Conservation (phyloP, 53 echinoderm and acorn worm genomes). For the Actinopyga echinites region DNA sequence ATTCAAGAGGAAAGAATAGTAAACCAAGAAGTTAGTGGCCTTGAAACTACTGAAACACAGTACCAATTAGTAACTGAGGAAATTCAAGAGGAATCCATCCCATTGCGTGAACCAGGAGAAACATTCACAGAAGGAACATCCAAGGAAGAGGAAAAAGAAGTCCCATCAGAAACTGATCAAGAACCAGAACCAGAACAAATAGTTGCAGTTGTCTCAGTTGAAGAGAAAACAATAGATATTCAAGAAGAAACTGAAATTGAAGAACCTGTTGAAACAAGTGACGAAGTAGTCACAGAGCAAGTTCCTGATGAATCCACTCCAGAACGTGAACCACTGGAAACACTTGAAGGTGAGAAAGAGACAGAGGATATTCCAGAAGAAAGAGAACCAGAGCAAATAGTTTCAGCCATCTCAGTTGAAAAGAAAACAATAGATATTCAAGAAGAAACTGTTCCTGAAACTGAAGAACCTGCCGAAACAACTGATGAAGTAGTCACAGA, state of each 20-base stretch:
- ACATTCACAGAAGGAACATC: constrained; percentile 30
- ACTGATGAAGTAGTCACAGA: not conserved
- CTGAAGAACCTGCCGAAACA: constrained; percentile 48
- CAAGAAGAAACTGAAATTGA: constrained; percentile 47
- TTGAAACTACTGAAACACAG: not conserved
- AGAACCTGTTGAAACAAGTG: not conserved
- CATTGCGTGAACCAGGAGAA: constrained; percentile 37
- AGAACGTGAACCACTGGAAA: not conserved
- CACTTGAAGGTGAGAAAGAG: not conserved
- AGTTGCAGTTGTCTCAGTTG: too few relatives aligned
- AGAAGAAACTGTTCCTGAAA: constrained; percentile 32
- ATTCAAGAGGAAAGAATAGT: too few relatives aligned
- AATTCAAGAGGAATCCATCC: constrained; percentile 7
- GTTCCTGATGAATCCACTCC: not conserved
- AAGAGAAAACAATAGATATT: too few relatives aligned
- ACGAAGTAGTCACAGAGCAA: constrained; percentile 39
- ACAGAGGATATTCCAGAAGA: constrained; percentile 20
- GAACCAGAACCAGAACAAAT: constrained; percentile 33
- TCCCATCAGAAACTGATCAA: constrained; percentile 44
- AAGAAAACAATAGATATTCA: not conserved
- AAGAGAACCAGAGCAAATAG: not conserved
- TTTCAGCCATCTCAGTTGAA: not conserved
- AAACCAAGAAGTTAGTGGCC: too few relatives aligned
- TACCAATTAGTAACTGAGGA: not conserved
- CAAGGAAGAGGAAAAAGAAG: constrained; percentile 13